phyloP scores from a whole-genome alignment of 2,797 vertebrate genomes.

The Sphenodon punctatus region DNA sequence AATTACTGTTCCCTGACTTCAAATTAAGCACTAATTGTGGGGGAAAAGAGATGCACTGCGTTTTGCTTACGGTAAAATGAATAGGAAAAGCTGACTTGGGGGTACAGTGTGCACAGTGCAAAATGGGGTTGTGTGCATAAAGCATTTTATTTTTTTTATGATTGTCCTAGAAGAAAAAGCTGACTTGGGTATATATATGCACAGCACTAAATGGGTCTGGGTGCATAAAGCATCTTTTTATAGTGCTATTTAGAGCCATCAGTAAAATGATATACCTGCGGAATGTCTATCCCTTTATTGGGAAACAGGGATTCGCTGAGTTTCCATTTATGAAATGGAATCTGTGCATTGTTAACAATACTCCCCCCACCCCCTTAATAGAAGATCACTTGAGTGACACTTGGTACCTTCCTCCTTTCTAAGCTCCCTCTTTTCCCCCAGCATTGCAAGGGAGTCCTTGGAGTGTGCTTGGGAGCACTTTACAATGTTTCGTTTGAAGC shows the following conservation, averaged over 20 bases:
- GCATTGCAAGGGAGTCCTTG: background rate
- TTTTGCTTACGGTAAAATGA: too few relatives aligned
- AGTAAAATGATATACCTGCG: background rate
- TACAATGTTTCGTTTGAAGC: too few relatives aligned
- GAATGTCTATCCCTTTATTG: background rate
- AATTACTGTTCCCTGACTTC: too few relatives aligned
- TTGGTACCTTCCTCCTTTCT: background rate
- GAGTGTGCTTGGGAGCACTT: background rate
- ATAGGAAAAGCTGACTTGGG: background rate
- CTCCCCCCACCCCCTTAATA: background rate
- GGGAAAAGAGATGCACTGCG: too few relatives aligned
- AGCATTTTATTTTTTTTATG: background rate
- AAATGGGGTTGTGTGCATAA: background rate
- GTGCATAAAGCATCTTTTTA: background rate
- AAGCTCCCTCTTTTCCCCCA: background rate
- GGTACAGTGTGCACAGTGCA: too few relatives aligned
- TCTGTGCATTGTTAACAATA: background rate
- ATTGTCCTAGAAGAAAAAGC: background rate
- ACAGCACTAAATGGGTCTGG: background rate
- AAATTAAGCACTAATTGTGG: too few relatives aligned
- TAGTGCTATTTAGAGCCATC: background rate
- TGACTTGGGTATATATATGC: background rate
- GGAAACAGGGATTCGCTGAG: background rate
- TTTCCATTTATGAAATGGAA: conserved; percentile 4
- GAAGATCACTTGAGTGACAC: background rate